Base-by-base conservation (phyloP, 92 coral and sea anemone species). In the Phenganax subtilis region DNA sequence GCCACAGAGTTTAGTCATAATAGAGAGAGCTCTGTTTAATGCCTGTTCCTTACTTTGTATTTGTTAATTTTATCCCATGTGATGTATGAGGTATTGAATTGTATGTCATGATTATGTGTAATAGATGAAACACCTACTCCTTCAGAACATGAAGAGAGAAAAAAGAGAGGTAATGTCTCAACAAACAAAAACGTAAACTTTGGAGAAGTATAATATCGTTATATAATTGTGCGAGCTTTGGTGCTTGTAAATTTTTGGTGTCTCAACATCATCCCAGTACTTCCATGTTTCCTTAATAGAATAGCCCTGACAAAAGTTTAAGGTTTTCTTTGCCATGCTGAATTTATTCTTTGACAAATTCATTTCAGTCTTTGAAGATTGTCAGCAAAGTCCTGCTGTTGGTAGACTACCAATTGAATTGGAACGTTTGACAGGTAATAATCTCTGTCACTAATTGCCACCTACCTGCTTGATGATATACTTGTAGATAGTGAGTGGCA, bases 51-150 rank as follows among this genome's bases (percentile, higher is more conserved):
- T 58, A 44, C 31, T 0, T 0, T 74, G 11, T 76, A 29, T 52
- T 15, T 9, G 10, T 7, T 51, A 10, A 76, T 28, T 51, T 20
- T 20, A 20, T 20, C 25, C 25, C 20, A 15, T 14, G 9, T 37
- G 47, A 27, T 60, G 16, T 60, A 12, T 54, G 20, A 27, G 56
- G 31, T 3, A 14, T 17, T 60, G 10, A 25, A 58, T 20, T 9
- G 25, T 20, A 10, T 9, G 31, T 30, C 12, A 51, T 66, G 20
- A 25, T 54, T 65, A 16, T 30, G 15, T 9, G 51, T 28, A 71
- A 14, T 51, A 89, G 92, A 61, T 12, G 44, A 75, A 55, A 85
- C 92, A 9, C 87, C 82, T 47, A 63, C 67, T 51, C 92, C 92
- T 12, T 55, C 56, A 28, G 87, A 84, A 71, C 78, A 71, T 64